Evolutionary conservation across 1,140 invertebrate species (phyloP), one percentile per base, ranked within the genome.

Genomic region (Drosophila takahashii): DNA sequence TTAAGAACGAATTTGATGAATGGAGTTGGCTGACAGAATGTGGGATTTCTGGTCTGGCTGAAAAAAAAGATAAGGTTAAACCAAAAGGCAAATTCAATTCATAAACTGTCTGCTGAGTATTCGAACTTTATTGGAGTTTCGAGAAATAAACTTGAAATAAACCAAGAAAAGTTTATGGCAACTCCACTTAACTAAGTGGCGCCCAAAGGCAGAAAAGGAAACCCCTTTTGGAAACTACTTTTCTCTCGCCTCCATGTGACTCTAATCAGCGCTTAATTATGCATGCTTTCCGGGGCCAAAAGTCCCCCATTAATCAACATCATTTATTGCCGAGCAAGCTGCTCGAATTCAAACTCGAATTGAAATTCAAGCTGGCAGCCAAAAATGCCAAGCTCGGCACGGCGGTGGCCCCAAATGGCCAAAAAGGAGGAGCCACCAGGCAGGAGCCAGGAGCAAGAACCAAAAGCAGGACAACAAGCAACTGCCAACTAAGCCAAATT

Each of bases 401-500:
- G 54, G 41, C 32, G 54, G 41, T 53, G 53, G 53, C 72, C 73
- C 72, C 74, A 77, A 77, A 77, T 77, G 73, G 73, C 61, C 54
- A 54, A 77, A 37, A 48, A 26, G 32, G 32, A 47, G 29, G 32
- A 47, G 34, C 48, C 48, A 36, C 26, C 15, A 41, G 29, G 27
- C 51, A 15, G 34, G 10, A 36, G 13, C 36, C 10, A 44, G 58
- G 29, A 9, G 27, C 48, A 48, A 36, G 34, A 26, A 36, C 45
- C 54, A 27, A 4, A n/a, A 13, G 15, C 41, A 18, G 59, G 72
- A 75, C 71, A 71, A 71, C 72, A 75, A 76, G 34, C 72, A 60
- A 77, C 74, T 77, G 74, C 74, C 74, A 80, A 80, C 81, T 85
- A 85, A 84, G 81, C 79, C 84, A 86, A 86, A 86, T 89, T 89